Base-by-base conservation (phyloP, 2,797 vertebrate genomes). In the Falco biarmicus region DNA sequence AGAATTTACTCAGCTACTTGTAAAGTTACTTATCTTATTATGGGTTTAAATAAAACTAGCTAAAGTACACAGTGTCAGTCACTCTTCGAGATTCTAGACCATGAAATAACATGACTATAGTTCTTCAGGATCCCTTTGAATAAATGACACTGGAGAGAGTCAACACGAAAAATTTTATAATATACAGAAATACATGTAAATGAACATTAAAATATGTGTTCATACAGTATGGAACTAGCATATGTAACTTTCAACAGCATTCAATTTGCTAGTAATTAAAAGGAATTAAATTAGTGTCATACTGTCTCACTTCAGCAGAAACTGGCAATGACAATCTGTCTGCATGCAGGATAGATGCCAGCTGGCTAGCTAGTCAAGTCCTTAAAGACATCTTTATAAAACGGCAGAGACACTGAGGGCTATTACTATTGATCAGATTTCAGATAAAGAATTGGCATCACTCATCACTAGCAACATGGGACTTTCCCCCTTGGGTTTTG, bases 351-450 rank as follows among this genome's bases (percentile, higher is more conserved):
- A 92, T 9, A 88, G 83, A 89, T 95, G 79, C 92, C 92, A 93
- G 76, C 68, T 91, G 91, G 60, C 66, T 78, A 47, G 57, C 68
- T 77, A 86, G 56, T 47, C 1, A 1, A 80, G 28, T 86, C 73
- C 61, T 92, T 84, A 93, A 94, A 91, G 78, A 61, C 45, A 69
- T 79, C 70, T 95, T 92, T 95, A 83, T 93, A 90, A 96, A 93
- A 94, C 6, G n/a, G 41, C 64, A 92, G 54, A 95, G 79, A 54
- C 84, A 89, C 24, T 26, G 59, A 91, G 50, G 32, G 37, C 69
- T 83, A 65, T 53, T 90, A 31, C 53, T 92, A 74, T 71, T 93
- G 92, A 95, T 94, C n/a, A 66, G 41, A 86, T 81, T 83, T 93
- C 84, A 93, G 70, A 93, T 81, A 81, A 78, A 90, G 50, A 87